phyloP scores from a whole-genome alignment of 1,140 invertebrate genomes.

The Drosophila nigrodunni region DNA sequence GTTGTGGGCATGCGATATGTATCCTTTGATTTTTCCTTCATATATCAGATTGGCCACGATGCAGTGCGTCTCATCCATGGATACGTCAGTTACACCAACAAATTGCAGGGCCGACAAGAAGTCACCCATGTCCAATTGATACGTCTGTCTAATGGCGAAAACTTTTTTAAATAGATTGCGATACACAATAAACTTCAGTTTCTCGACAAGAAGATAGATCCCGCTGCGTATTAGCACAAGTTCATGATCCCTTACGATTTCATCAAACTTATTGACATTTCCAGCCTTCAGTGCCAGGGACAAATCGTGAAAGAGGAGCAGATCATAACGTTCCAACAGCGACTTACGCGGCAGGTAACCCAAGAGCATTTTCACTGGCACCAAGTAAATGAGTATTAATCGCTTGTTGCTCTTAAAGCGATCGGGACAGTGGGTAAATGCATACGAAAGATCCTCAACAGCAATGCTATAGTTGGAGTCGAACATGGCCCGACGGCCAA shows the following conservation, averaged over 20 bases:
- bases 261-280: constrained; percentile 93
- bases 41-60: constrained; percentile 98
- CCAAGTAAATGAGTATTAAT: constrained; percentile 97
- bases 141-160: constrained; percentile 93
- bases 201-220: constrained; percentile 98
- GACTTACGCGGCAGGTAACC: constrained; percentile 94
- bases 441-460: constrained; percentile 95
- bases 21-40: constrained; percentile 97
- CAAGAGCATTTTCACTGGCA: constrained; percentile 98
- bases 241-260: constrained; percentile 94
- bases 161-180: constrained; percentile 99
- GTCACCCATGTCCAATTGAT: constrained; percentile 95
- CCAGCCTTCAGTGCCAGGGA: constrained; percentile 95
- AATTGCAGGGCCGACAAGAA: constrained; percentile 93
- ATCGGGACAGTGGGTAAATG: constrained; percentile 95
- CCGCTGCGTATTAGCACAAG: constrained; percentile 97
- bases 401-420: constrained; percentile 95
- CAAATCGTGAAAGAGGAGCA: constrained; percentile 95
- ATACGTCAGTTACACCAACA: constrained; percentile 93
- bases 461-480: constrained; percentile 97
- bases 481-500: constrained; percentile 98
- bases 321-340: constrained; percentile 94
- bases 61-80: constrained; percentile 97
- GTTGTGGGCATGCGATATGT: constrained; percentile 98
- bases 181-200: constrained; percentile 97